phyloP scores from a whole-genome alignment of 2,888 invertebrate species.

The Tetropium fuscum region DNA sequence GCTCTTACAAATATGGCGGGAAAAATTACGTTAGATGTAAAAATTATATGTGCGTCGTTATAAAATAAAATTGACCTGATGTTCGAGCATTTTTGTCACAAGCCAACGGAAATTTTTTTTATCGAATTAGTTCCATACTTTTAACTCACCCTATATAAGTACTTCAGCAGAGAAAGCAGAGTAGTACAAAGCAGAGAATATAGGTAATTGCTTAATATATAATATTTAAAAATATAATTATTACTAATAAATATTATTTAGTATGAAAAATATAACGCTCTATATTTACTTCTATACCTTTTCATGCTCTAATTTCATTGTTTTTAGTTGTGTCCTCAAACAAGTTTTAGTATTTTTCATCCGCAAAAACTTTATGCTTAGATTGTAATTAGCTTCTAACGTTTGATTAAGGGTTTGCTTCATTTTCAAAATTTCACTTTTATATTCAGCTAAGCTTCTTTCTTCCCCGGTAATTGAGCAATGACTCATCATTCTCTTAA shows the following conservation, averaged over 20 bases:
- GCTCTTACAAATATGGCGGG: no score
- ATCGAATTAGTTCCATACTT: no score
- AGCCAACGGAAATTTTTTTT: no score
- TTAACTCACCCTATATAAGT: no score
- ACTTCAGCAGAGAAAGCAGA: no score
- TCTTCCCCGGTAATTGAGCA: constrained; percentile 41
- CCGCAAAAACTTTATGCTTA: constrained; percentile 64
- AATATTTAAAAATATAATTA: not conserved
- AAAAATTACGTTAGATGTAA: no score
- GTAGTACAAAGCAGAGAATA: no score
- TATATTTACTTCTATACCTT: constrained; percentile 45
- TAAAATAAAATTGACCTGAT: no score
- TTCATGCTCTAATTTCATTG: constrained; percentile 57
- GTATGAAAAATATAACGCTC: not conserved
- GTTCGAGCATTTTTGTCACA: no score
- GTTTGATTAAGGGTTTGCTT: constrained; percentile 61
- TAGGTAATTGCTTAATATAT: not conserved
- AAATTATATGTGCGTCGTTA: no score
- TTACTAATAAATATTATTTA: not conserved
- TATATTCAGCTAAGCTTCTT: constrained; percentile 52
- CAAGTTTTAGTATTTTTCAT: constrained; percentile 64
- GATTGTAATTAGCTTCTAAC: constrained; percentile 64
- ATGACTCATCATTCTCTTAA: constrained; percentile 54
- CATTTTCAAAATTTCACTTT: constrained; percentile 60
- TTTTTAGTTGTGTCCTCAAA: constrained; percentile 57